Conservation (phyloP, 64 coral and sea anemone species). For the Cladopsammia gracilis region DNA sequence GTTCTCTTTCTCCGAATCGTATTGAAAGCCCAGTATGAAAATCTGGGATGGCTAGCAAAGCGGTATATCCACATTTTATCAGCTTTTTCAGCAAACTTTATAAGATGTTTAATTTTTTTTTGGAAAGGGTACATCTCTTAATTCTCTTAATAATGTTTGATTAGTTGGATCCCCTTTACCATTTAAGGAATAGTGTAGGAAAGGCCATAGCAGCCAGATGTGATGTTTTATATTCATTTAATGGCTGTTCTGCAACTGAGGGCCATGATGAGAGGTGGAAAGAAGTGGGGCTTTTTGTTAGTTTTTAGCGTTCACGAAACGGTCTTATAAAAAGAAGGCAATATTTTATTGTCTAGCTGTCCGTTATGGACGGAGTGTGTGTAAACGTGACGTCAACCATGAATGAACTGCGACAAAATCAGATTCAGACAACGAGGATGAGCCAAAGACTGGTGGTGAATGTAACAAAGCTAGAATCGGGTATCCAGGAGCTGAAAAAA, state of each 20-base stretch:
- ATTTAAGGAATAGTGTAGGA: conserved; percentile 67
- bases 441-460: background rate
- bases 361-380: too few species aligned
- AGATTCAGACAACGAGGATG: background rate
- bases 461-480: conserved; percentile 1
- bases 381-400: too few species aligned
- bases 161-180: conserved; percentile 65
- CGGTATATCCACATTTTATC: conserved; percentile 62
- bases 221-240: conserved; percentile 54
- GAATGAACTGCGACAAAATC: conserved; percentile 12
- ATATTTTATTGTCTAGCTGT: too few species aligned
- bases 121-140: conserved; percentile 33
- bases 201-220: conserved; percentile 61
- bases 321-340: too few species aligned
- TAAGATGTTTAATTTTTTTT: conserved; percentile 55
- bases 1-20: conserved; percentile 65
- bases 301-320: too few species aligned
- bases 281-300: too few species aligned
- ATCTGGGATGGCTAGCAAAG: conserved; percentile 70
- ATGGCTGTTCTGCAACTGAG: conserved; percentile 27
- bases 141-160: conserved; percentile 28
- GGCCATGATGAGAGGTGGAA: too few species aligned
- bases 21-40: too few species aligned
- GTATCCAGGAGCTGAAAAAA: background rate
- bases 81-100: conserved; percentile 64